Base-by-base conservation (phyloP, 2,113 vertebrate species). In the Salvelinus alpinus region DNA sequence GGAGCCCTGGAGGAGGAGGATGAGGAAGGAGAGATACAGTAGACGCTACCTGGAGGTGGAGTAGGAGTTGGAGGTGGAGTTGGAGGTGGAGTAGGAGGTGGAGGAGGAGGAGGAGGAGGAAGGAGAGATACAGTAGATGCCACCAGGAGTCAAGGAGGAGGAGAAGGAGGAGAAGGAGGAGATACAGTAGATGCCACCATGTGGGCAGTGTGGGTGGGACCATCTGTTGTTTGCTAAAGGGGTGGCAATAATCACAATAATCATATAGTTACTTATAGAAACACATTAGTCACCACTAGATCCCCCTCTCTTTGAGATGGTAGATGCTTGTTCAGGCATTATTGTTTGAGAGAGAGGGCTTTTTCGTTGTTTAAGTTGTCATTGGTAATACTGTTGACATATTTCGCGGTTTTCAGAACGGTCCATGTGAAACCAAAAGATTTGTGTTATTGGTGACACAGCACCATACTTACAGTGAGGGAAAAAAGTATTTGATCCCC, bases 1-100 rank as follows among this genome's bases (percentile, higher is more conserved):
- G 64, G 31, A 84, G 59, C 72, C 54, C 57, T 51, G 14, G 73
- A 74, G 1, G 38, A 38, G 7, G 38, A 38, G 38, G 38, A 38
- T 2, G 38, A 62, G 38, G 31, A 18, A n/a, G 25, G 62, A 64
- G 25, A 66, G 24, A 29, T 14, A 14, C 27, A 16, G 20, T 16
- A 66, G 64, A 29, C n/a, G n/a, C 62, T 5, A 8, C n/a, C 62
- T 25, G n/a, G 62, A 24, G 22, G 8, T 38, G 51, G 51, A 57
- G 51, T 13, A 57, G 51, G 51, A 57, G 51, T 3, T 57, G 18
- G 51, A 57, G 51, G 14, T 16, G 13, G 31, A 31, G 31, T 5
- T 1, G 29, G 34, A 38, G 38, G 38, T 38, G 38, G 38, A 38
- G 34, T 8, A 9, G 34, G 51, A 18, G 16, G 51, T 2, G 51